phyloP scores from a whole-genome alignment of 2,797 vertebrate genomes.

The Acipenser ruthenus region DNA sequence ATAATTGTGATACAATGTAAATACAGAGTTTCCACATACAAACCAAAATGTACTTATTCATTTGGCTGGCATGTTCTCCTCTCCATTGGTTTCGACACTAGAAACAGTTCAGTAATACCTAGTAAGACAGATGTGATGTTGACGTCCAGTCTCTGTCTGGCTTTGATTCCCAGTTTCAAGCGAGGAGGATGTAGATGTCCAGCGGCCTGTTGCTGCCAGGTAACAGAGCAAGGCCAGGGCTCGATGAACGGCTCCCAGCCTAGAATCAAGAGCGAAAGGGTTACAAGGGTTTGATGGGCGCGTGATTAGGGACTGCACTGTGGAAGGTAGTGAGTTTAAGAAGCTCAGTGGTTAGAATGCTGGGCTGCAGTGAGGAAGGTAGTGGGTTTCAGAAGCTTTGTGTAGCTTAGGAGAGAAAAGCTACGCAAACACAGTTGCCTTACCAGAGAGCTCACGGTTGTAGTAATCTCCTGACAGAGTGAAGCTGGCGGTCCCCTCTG shows the following conservation, averaged over 20 bases:
- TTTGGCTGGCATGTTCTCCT: too few species aligned
- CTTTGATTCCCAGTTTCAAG: slow-evolving; percentile 77
- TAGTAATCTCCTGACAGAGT: slow-evolving; percentile 91
- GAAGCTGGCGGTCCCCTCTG: slow-evolving; percentile 80
- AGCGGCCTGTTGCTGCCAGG: slow-evolving; percentile 83
- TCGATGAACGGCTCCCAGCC: slow-evolving; percentile 97
- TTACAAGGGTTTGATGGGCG: slow-evolving; percentile 22
- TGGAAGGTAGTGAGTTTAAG: too few species aligned
- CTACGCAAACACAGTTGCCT: slow-evolving; percentile 1
- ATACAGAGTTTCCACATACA: too few species aligned
- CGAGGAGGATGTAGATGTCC: slow-evolving; percentile 87
- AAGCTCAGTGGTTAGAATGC: background rate
- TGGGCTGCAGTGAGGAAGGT: background rate
- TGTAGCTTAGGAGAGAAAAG: background rate
- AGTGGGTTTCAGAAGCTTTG: background rate
- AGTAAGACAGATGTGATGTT: slow-evolving; percentile 88
- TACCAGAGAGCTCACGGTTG: slow-evolving; percentile 91
- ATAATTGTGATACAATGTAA: too few species aligned
- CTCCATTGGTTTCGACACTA: too few species aligned
- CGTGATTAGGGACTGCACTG: background rate
- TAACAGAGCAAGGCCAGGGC: slow-evolving; percentile 82
- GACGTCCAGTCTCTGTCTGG: slow-evolving; percentile 81
- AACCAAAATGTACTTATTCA: too few species aligned
- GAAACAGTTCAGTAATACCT: slow-evolving; percentile 46
- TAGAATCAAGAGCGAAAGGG: slow-evolving; percentile 35